Percentiles rank a stretch among this genome's conserved stretches.
Evolutionary conservation across 2,888 invertebrate genomes (phyloP).

Genomic region (Thecocarcelia acutangulata): DNA sequence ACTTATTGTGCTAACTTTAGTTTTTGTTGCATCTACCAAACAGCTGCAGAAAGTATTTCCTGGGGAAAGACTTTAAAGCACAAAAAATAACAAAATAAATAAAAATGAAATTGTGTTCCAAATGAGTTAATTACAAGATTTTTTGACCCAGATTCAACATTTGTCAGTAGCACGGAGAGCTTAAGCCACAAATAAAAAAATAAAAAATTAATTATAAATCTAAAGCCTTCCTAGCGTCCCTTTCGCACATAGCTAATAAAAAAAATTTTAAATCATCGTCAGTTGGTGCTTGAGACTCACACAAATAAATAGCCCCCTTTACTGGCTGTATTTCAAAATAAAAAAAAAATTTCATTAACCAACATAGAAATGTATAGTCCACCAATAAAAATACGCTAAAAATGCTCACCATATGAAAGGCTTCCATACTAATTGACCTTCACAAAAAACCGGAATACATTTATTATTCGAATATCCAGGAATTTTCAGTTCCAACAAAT

Average conservation of each 20-base stretch:
- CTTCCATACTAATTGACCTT: too few relatives aligned
- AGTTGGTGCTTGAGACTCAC: constrained; percentile 29
- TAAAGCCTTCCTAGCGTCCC: constrained; percentile 13
- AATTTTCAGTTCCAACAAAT: too few relatives aligned
- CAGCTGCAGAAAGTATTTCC: constrained; percentile 55
- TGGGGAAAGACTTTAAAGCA: constrained; percentile 45
- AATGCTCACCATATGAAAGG: too few relatives aligned
- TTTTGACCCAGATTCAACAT: constrained; percentile 65
- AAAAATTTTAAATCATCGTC: constrained; percentile 13
- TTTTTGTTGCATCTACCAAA: constrained; percentile 41
- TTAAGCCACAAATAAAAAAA: constrained; percentile 6
- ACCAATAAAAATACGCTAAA: too few relatives aligned
- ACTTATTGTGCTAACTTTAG: constrained; percentile 22
- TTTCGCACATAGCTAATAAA: background rate
- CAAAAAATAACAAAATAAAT: constrained; percentile 15
- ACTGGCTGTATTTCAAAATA: constrained; percentile 22
- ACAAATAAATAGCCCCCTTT: constrained; percentile 26
- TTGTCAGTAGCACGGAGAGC: constrained; percentile 50
- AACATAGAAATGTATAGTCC: too few relatives aligned
- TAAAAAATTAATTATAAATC: constrained; percentile 43
- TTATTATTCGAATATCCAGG: too few relatives aligned
- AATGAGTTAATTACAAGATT: constrained; percentile 68
- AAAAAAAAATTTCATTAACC: constrained; percentile 47
- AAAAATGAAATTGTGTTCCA: constrained; percentile 53
- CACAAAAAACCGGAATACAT: too few relatives aligned